Conservation (phyloP, 2,113 vertebrate genomes). For the Corydoras sp. region DNA sequence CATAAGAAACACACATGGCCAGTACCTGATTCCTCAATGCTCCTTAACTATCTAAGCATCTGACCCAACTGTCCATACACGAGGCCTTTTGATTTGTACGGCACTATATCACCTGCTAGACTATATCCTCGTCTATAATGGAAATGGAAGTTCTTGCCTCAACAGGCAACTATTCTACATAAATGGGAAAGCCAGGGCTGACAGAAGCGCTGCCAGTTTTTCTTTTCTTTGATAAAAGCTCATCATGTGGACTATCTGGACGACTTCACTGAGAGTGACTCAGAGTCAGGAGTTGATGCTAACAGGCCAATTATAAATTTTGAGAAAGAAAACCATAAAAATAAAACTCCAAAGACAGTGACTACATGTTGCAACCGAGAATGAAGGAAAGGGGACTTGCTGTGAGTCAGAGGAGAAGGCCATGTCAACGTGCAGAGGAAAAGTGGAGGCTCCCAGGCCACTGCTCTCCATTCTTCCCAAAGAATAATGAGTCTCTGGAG, state of each 20-base stretch:
- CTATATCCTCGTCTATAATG: too few relatives aligned
- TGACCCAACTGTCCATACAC: too few relatives aligned
- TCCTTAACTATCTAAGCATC: too few relatives aligned
- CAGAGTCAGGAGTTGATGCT: not conserved
- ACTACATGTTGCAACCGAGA: not conserved
- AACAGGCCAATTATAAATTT: constrained; percentile 2
- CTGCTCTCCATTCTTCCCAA: constrained; percentile 15
- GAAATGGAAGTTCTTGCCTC: too few relatives aligned
- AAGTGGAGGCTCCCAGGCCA: constrained; percentile 17
- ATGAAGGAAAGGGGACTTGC: not conserved
- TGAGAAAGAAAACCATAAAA: not conserved
- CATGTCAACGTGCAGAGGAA: constrained; percentile 22
- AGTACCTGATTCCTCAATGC: too few relatives aligned
- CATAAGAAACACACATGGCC: too few relatives aligned
- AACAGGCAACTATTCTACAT: not conserved
- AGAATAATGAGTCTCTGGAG: constrained; percentile 30
- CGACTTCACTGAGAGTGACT: too few relatives aligned
- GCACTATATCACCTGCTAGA: too few relatives aligned
- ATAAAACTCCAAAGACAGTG: not conserved
- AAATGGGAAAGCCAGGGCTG: not conserved
- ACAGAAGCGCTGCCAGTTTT: not conserved
- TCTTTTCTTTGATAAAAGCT: not conserved
- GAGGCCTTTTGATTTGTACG: too few relatives aligned
- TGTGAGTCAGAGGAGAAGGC: constrained; percentile 25
- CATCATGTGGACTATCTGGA: constrained; percentile 8